These are phyloP conservation scores for Drosophila prosaltans DNA, from an alignment of 1,140 invertebrate genomes.

Conservation along the genomic window DNA sequence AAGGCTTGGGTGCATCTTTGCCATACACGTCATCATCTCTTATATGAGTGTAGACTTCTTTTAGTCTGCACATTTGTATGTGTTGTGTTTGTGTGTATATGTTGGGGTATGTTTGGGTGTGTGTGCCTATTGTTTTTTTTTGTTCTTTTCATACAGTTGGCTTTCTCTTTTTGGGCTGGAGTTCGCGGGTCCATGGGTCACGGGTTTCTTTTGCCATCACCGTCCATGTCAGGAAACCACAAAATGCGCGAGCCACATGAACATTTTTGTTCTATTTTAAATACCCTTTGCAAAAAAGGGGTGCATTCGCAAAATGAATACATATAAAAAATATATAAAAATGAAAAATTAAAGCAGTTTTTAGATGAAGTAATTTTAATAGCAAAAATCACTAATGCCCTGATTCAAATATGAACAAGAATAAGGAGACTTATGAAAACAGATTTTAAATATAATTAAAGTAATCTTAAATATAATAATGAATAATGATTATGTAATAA, in stretches of 20 bases:
- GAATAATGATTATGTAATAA: too few relatives aligned
- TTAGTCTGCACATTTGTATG: background rate
- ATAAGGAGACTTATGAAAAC: too few relatives aligned
- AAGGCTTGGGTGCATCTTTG: background rate
- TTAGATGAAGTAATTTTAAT: too few relatives aligned
- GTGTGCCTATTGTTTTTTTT: background rate
- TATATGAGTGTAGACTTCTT: background rate
- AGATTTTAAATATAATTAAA: too few relatives aligned
- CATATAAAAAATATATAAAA: too few relatives aligned
- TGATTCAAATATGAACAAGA: too few relatives aligned
- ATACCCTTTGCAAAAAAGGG: background rate
- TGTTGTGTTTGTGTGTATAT: background rate
- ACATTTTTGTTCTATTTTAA: slow-evolving; percentile 41
- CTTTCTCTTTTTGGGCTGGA: slow-evolving; percentile 42
- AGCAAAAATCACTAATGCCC: too few relatives aligned
- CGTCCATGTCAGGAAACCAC: slow-evolving; percentile 43
- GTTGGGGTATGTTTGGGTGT: background rate
- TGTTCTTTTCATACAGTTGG: slow-evolving; percentile 34
- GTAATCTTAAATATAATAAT: too few relatives aligned
- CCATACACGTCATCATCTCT: slow-evolving; percentile 15
- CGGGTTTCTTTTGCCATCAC: slow-evolving; percentile 12
- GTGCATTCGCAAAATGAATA: background rate
- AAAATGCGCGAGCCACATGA: slow-evolving; percentile 69
- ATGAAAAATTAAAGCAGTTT: too few relatives aligned
- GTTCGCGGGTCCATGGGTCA: background rate